phyloP scores from a whole-genome alignment of 2,888 invertebrate species.

The Heliconius charithonia region DNA sequence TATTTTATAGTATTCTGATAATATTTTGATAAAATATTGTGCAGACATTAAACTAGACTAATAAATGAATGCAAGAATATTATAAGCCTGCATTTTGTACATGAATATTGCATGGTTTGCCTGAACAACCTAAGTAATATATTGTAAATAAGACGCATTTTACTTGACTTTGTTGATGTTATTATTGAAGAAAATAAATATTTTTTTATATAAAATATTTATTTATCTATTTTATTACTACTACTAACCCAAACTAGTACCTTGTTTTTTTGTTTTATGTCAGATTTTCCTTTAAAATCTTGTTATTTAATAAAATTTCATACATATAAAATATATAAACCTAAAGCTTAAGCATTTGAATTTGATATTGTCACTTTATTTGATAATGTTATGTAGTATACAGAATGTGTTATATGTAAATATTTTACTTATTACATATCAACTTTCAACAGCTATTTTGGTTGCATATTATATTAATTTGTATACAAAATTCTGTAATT shows the following conservation, averaged over 20 bases:
- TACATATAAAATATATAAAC: neutral
- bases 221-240: neutral
- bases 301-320: neutral
- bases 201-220: neutral
- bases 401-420: neutral
- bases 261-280: neutral
- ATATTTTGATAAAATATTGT: neutral
- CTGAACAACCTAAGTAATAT: neutral
- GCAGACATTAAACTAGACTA: neutral
- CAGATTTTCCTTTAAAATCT: neutral
- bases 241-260: neutral
- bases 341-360: neutral
- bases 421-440: neutral
- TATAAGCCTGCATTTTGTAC: neutral
- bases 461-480: too few species aligned
- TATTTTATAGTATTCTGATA: conserved; percentile 6
- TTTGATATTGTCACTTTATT: neutral
- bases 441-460: neutral
- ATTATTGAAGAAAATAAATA: neutral
- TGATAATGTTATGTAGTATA: neutral
- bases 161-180: neutral
- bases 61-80: neutral
- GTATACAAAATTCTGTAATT: neutral
- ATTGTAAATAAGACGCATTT: conserved; percentile 1
- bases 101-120: neutral